A percentile compares a stretch with the other conserved stretches of the same genome.
Evolutionary conservation across 2,113 vertebrate genomes (phyloP).

Genomic region (Leiothrix lutea): DNA sequence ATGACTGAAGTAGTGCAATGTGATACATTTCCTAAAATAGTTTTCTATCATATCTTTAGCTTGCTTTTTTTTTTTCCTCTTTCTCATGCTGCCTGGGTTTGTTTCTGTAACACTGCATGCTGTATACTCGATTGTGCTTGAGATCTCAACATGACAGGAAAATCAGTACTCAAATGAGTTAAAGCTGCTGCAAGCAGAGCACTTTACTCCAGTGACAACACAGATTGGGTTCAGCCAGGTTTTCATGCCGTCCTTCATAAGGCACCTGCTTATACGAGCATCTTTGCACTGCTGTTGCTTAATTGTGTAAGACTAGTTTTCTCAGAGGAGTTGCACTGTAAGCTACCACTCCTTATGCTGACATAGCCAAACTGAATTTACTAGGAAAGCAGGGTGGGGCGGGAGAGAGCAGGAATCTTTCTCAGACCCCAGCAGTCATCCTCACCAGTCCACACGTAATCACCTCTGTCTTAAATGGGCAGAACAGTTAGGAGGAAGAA

Average conservation of each 20-base stretch:
- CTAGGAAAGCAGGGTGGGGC: neutral
- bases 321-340: neutral
- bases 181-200: neutral
- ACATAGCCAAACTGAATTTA: neutral
- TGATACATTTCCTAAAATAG: slow-evolving; percentile 40
- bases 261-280: neutral
- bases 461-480: neutral
- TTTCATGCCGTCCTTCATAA: neutral
- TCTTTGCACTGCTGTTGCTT: neutral
- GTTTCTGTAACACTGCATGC: neutral
- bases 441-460: neutral
- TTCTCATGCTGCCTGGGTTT: slow-evolving; percentile 23
- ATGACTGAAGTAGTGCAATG: slow-evolving; percentile 46
- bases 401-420: neutral
- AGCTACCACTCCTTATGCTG: neutral
- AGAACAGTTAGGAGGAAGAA: neutral
- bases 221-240: neutral
- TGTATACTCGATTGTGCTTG: neutral
- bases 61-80: neutral
- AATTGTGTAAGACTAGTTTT: neutral
- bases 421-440: fast-evolving
- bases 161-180: neutral
- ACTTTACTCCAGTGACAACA: neutral
- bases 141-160: neutral
- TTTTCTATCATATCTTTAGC: neutral